Base-by-base conservation (phyloP, 2,888 invertebrate species). In the Unio pictorum region DNA sequence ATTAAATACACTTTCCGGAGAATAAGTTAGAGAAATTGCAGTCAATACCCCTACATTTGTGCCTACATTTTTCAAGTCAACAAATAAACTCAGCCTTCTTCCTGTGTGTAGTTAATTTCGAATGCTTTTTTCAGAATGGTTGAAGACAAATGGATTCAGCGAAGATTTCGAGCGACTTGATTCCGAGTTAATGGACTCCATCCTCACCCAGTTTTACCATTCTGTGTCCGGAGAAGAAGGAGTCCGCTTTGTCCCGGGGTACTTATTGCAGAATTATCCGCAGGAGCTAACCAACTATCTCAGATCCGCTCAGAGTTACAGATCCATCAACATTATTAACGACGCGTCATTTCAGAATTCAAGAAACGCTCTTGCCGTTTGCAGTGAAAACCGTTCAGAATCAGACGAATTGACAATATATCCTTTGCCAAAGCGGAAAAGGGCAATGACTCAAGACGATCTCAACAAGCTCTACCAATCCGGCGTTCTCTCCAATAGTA, bases 381-480 rank as follows among this genome's bases (percentile, higher is more conserved):
- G 26, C 55, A 20, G 59, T 11, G 45, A 26, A 20, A 30, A 17
- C 56, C 18, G 34, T 18, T n/a, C 58, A 26, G 55, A 58, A n/a
- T 20, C n/a, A 18, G 64, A 55, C 6, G 63, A 68, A 11, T 26
- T 55, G 7, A 54, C 30, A 18, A 34, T 54, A 20, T 28, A 20
- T 20, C 28, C 23, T 18, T 30, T 20, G 20, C 20, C 20, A n/a
- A 26, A 64, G 8, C 57, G 64, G 2, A 68, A 71, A 26, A 68
- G 65, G 61, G 71, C 74, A 3, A 77, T 77, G 60, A 68, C 66
- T 3, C 67, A 69, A 56, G 67, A 68, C 6, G 69, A 77, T 57
- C 56, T 77, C 26, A 67, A 71, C 55, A 66, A 68, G 30, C 59
- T 77, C 26, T 77, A 77, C 57, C 67, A 69, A 17, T 74, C 73